Conservation (phyloP, 35 echinoderm and acorn worm species). For the Eucidaris tribuloides region DNA sequence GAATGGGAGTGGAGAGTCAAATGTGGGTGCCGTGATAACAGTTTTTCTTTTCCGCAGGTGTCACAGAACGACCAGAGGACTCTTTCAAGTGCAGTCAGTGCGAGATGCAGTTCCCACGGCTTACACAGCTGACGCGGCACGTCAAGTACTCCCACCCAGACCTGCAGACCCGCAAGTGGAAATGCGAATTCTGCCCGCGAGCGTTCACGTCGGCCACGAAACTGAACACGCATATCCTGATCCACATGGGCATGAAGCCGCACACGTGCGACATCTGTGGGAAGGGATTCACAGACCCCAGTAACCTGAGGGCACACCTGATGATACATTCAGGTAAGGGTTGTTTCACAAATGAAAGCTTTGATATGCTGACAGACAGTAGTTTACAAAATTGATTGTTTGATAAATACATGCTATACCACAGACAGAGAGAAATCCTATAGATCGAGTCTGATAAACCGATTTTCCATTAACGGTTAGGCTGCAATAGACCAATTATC, state of each 20-base stretch:
- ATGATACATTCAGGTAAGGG: constrained; percentile 77
- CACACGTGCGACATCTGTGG: constrained; percentile 74
- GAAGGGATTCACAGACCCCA: constrained; percentile 85
- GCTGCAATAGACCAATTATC: no score
- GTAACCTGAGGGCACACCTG: constrained; percentile 64
- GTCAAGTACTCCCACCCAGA: constrained; percentile 59
- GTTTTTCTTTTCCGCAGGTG: no score
- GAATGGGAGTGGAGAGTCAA: no score
- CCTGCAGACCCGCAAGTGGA: constrained; percentile 29
- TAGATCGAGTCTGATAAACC: no score
- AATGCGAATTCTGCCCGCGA: constrained; percentile 56
- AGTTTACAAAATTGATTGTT: no score
- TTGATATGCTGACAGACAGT: no score
- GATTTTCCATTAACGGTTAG: no score
- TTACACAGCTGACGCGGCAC: constrained; percentile 49
- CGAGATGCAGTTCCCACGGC: constrained; percentile 40
- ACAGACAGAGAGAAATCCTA: no score
- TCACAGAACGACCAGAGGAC: constrained; percentile 50
- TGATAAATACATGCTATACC: no score
- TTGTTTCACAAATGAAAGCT: neutral
- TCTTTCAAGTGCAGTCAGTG: constrained; percentile 69
- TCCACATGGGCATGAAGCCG: constrained; percentile 65
- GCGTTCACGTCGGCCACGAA: constrained; percentile 74
- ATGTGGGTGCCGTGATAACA: no score
- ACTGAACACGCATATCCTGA: constrained; percentile 61